These are phyloP conservation scores for Corythornis madagascariensis DNA, from an alignment of 2,113 vertebrate genomes.

Conservation along the genomic window DNA sequence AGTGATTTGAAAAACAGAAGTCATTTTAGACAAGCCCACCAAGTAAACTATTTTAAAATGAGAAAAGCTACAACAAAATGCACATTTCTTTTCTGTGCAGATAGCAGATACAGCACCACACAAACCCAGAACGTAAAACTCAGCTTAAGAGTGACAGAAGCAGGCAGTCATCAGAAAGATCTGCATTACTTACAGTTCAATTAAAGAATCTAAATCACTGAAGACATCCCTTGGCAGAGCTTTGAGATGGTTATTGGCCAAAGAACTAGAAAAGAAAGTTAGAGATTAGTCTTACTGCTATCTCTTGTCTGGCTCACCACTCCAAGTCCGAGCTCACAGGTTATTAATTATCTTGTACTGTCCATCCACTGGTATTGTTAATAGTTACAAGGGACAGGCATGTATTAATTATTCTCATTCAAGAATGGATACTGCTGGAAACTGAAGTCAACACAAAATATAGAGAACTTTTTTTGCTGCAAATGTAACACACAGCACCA, in stretches of 20 bases:
- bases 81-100: neutral
- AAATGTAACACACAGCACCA: neutral
- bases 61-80: neutral
- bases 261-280: constrained; percentile 83
- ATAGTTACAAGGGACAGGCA: neutral
- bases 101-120: neutral
- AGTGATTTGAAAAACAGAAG: neutral
- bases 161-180: neutral
- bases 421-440: neutral
- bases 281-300: constrained; percentile 31
- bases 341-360: neutral
- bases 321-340: constrained; percentile 1
- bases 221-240: constrained; percentile 92
- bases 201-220: constrained; percentile 92
- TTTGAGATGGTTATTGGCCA: constrained; percentile 96
- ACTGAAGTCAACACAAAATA: neutral
- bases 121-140: neutral
- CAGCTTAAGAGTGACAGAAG: neutral
- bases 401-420: neutral
- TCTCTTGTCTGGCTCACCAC: neutral
- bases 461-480: neutral
- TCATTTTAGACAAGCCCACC: neutral
- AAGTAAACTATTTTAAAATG: neutral
- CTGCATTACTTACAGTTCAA: constrained; percentile 90
- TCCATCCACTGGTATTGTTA: neutral